Base-by-base conservation (phyloP, 2,888 invertebrate genomes). In the Lithodes maja region DNA sequence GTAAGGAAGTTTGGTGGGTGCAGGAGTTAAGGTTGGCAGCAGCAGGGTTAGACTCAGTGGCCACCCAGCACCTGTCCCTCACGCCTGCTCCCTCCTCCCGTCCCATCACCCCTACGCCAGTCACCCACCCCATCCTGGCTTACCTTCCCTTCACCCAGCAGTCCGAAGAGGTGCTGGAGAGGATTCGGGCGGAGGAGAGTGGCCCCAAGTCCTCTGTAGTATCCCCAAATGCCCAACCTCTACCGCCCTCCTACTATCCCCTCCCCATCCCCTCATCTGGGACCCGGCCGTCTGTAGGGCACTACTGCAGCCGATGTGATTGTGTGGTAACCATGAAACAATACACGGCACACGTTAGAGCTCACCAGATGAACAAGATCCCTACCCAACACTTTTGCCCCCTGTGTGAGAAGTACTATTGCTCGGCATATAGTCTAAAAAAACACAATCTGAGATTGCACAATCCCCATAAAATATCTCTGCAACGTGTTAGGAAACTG, bases 41-140 rank as follows among this genome's bases (percentile, higher is more conserved):
- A n/a, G 50, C 9, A 33, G 88, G 88, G 52, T 49, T 89, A 52
- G 84, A 89, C 54, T 84, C 84, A 53, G 81, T 89, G 54, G 79
- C 85, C 88, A 89, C 53, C 71, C 88, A 84, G 61, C 85, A 89
- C 71, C 80, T 89, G 33, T 80, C 83, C 75, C 71, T 89, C 7
- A 80, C 85, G 3, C 85, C 81, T 75, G 88, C 84, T 33, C n/a
- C 71, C 52, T 81, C 77, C 61, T 75, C 69, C 12, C 87, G 90
- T 2, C 90, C 90, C 5, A 68, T 90, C 69, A 87, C 90, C 33
- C 78, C 87, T 68, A 90, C 85, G 68, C 90, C 90, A 55, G 78
- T 78, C 54, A 77, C 81, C 75, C 79, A 82, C 33, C 82, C 90
- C 3, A 61, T 78, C 82, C 85, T 85, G 1, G 87, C 85, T 15